Base-by-base conservation (phyloP, 2,888 invertebrate species). In the Drosophila pegasa region DNA sequence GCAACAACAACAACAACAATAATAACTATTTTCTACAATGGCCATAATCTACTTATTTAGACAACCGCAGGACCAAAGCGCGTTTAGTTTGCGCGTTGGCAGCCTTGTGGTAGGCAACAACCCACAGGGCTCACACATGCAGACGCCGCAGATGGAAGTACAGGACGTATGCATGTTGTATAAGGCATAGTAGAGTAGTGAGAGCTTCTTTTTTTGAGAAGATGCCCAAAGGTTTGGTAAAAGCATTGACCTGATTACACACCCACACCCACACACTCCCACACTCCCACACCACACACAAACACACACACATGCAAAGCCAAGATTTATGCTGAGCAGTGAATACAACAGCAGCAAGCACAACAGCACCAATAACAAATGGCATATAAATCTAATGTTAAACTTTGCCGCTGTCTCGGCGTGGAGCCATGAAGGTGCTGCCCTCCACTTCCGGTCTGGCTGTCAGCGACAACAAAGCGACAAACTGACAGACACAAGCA, bases 231-330 rank as follows among this genome's bases (percentile, higher is more conserved):
- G 63, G 60, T 68, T 76, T 72, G 64, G 84, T 65, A 59, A 71
- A 78, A 80, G 75, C 76, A 80, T 77, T 87, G 89, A 89, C 87
- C 87, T 85, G 76, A 67, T 85, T 89, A 80, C 70, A 70, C 71
- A 43, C 61, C 56, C 60, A 65, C 29, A 33, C 57, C 38, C 3
- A 8, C 25, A 40, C 20, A 20, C 40, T 14, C 2, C 14, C 41
- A 8, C 22, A 37, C 3, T 8, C 14, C 7, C 16, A 40, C 10
- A 51, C 25, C 22, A 37, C 3, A 14, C 14, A 14, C 16, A 40
- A 9, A 51, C 25, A 27, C 58, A 18, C 18, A 27, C 31, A 41
- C 7, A 35, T 10, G n/a, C 40, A 37, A 25, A 22, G 35, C 16
- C 22, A 66, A 70, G 71, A 83, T 83, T 81, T 83, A 70, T 74